Percentiles rank a stretch among this genome's conserved stretches.
Conservation (phyloP, 2,888 invertebrate species). For the Hylaea fasciaria region DNA sequence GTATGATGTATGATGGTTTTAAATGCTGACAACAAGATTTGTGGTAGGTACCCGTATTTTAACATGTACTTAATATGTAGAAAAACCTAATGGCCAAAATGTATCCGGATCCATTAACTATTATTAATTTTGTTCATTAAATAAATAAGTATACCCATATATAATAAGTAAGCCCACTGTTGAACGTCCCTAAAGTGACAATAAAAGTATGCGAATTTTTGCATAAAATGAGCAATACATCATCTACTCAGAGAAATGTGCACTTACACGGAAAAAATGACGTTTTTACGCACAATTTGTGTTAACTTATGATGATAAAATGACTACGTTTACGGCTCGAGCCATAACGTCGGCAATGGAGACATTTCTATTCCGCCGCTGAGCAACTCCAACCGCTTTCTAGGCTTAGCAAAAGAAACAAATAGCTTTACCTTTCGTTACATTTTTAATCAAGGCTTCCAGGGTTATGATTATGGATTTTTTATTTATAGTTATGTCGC, state of each 20-base stretch:
- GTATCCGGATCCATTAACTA: too few relatives aligned
- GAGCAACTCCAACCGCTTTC: conserved; percentile 17
- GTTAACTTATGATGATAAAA: conserved; percentile 42
- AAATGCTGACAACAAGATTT: too few relatives aligned
- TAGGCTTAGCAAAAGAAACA: conserved; percentile 17
- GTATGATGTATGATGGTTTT: too few relatives aligned
- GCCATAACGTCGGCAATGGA: conserved; percentile 30
- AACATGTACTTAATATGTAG: too few relatives aligned
- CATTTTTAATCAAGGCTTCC: conserved; percentile 9
- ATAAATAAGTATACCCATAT: too few relatives aligned
- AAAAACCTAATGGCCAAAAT: too few relatives aligned
- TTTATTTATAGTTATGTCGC: too few relatives aligned
- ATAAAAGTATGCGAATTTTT: conserved; percentile 9
- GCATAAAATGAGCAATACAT: conserved; percentile 26
- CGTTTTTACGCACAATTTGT: conserved; percentile 44
- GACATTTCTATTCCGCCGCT: conserved; percentile 27
- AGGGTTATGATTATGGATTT: background rate
- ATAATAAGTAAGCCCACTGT: background rate
- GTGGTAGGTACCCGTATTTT: too few relatives aligned
- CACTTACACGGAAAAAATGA: conserved; percentile 37
- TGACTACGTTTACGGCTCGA: conserved; percentile 37
- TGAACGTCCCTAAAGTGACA: background rate
- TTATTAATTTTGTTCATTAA: too few relatives aligned
- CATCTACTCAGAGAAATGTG: conserved; percentile 31
- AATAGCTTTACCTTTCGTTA: conserved; percentile 15